These are phyloP conservation scores for Amiota mariae DNA, from an alignment of 2,888 invertebrate genomes.

Conservation along the genomic window DNA sequence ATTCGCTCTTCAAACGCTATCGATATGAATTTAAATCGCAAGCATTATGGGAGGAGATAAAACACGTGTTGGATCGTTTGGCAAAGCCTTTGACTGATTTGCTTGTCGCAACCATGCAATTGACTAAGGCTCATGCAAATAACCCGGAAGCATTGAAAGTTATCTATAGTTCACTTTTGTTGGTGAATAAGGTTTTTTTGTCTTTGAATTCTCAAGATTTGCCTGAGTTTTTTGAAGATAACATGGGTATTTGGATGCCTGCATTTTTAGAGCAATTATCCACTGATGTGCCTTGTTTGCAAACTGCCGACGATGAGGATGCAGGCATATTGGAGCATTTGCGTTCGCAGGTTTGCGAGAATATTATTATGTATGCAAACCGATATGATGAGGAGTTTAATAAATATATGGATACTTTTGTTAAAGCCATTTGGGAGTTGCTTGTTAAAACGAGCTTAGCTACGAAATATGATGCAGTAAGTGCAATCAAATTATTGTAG, in stretches of 20 bases:
- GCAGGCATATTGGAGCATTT: slow-evolving; percentile 92
- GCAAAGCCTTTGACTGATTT: slow-evolving; percentile 95
- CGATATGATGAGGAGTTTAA: slow-evolving; percentile 99
- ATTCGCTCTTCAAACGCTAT: slow-evolving; percentile 97
- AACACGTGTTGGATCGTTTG: slow-evolving; percentile 94
- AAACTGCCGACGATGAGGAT: slow-evolving; percentile 87
- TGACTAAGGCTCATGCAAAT: slow-evolving; percentile 84
- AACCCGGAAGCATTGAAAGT: slow-evolving; percentile 88
- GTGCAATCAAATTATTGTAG: slow-evolving; percentile 47
- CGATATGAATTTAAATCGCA: slow-evolving; percentile 97
- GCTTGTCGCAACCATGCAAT: slow-evolving; percentile 89
- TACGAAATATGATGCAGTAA: slow-evolving; percentile 92
- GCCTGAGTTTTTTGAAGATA: slow-evolving; percentile 99
- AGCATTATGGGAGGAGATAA: slow-evolving; percentile 96
- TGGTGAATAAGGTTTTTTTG: slow-evolving; percentile 96
- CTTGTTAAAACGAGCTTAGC: slow-evolving; percentile 88
- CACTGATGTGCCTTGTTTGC: slow-evolving; percentile 83
- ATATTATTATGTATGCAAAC: slow-evolving; percentile 93
- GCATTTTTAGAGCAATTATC: slow-evolving; percentile 88
- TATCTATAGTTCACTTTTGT: slow-evolving; percentile 89
- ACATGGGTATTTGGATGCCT: slow-evolving; percentile 96
- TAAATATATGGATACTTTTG: slow-evolving; percentile 90
- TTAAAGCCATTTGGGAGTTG: slow-evolving; percentile 95
- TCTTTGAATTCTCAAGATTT: slow-evolving; percentile 98
- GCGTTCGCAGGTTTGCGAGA: slow-evolving; percentile 96